Conservation (phyloP, 2,113 vertebrate genomes). For the Spea bombifrons region DNA sequence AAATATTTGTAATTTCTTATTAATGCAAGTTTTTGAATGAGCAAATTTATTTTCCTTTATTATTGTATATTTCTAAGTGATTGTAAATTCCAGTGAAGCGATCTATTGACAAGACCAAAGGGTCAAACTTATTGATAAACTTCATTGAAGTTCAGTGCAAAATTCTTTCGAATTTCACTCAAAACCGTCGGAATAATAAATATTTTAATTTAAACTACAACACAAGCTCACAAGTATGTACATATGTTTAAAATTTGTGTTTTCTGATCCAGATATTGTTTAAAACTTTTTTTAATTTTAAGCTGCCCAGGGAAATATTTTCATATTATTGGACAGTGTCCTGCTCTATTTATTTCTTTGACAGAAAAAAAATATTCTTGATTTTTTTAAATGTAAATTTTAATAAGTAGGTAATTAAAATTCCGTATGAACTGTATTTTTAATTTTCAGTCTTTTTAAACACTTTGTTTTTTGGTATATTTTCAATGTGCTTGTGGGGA, state of each 20-base stretch:
- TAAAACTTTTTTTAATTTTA: slow-evolving; percentile 74
- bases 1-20: background rate
- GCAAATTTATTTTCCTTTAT: background rate
- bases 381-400: slow-evolving; percentile 80
- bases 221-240: slow-evolving; percentile 78
- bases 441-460: slow-evolving; percentile 76
- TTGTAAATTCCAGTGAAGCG: background rate
- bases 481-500: slow-evolving; percentile 89
- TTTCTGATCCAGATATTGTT: slow-evolving; percentile 86
- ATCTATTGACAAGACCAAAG: background rate
- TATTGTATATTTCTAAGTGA: background rate
- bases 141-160: slow-evolving; percentile 62
- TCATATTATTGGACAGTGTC: slow-evolving; percentile 78
- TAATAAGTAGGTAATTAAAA: slow-evolving; percentile 82
- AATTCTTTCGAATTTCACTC: slow-evolving; percentile 49
- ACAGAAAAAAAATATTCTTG: slow-evolving; percentile 80
- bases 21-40: background rate
- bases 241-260: slow-evolving; percentile 88
- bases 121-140: slow-evolving; percentile 13
- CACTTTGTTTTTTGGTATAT: slow-evolving; percentile 83
- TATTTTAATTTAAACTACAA: slow-evolving; percentile 72
- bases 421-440: slow-evolving; percentile 83
- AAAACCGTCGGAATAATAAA: slow-evolving; percentile 59
- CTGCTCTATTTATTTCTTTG: slow-evolving; percentile 85
- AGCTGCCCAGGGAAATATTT: slow-evolving; percentile 89